These are phyloP conservation scores for Agrochola lychnidis DNA, from an alignment of 2,888 invertebrate species.

Conservation along the genomic window DNA sequence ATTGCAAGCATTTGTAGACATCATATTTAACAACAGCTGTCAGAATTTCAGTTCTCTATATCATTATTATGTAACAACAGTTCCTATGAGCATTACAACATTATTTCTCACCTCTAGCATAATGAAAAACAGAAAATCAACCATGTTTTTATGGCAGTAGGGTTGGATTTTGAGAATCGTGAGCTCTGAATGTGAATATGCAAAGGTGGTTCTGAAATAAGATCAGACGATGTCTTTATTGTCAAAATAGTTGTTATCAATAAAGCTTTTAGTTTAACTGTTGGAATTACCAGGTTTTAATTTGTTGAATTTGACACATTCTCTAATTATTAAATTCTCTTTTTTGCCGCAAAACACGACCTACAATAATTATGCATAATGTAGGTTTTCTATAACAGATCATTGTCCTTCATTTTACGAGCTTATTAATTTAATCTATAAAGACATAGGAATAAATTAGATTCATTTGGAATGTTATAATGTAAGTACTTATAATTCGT, in stretches of 20 bases:
- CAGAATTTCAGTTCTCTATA: conserved; percentile 61
- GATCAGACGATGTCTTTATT: conserved; percentile 10
- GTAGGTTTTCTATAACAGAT: not conserved
- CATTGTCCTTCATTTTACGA: not conserved
- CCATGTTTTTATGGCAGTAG: not conserved
- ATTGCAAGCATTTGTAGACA: conserved; percentile 53
- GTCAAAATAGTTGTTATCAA: not conserved
- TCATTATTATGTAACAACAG: conserved; percentile 60
- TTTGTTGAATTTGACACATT: not conserved
- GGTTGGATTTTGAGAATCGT: not conserved
- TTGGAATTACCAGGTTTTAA: not conserved
- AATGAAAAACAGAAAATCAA: conserved; percentile 4
- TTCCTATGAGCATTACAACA: conserved; percentile 39
- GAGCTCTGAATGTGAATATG: not conserved
- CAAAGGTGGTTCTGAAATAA: conserved; percentile 31
- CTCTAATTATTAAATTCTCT: no score
- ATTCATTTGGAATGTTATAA: not conserved
- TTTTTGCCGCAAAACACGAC: not conserved
- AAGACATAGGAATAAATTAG: not conserved
- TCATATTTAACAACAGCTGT: conserved; percentile 63
- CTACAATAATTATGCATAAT: not conserved
- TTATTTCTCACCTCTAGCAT: conserved; percentile 46
- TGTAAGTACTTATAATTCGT: not conserved
- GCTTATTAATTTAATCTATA: no score
- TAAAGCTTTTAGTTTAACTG: not conserved